Conservation (phyloP, 2,888 invertebrate genomes). For the Callimorpha dominula region DNA sequence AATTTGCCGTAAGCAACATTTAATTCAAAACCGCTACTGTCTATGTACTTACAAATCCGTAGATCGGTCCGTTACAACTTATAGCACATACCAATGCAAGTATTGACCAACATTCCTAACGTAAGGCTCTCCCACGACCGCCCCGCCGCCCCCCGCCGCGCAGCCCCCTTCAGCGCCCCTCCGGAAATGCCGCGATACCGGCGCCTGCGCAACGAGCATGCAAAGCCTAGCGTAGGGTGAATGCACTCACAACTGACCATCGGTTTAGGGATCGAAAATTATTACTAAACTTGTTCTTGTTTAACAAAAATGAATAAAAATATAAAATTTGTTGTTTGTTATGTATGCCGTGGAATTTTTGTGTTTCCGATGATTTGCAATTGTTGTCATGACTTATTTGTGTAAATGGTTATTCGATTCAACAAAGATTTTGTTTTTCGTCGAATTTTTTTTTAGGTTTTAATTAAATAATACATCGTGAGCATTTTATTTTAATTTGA, state of each 20-base stretch:
- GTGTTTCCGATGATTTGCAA: not conserved
- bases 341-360: not conserved
- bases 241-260: constrained; percentile 59
- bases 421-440: not conserved
- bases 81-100: constrained; percentile 59
- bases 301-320: not conserved
- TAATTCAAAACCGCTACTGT: not conserved
- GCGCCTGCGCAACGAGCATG: constrained; percentile 74
- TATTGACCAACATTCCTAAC: constrained; percentile 69
- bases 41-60: constrained; percentile 4
- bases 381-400: not conserved
- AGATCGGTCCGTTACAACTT: constrained; percentile 61
- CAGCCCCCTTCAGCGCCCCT: constrained; percentile 45
- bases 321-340: not conserved
- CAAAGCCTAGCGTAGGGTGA: constrained; percentile 72
- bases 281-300: constrained; percentile 10
- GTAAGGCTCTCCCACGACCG: constrained; percentile 66
- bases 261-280: constrained; percentile 45
- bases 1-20: not conserved
- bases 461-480: too few relatives aligned
- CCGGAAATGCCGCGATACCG: constrained; percentile 66
- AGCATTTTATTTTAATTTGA: too few relatives aligned
- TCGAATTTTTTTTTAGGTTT: not conserved
- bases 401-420: too few relatives aligned
- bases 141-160: constrained; percentile 25